Percentiles rank a stretch among this genome's conserved stretches.
Evolutionary conservation across 2,888 invertebrate species (phyloP).

Genomic region (Trachelus troglodyta): DNA sequence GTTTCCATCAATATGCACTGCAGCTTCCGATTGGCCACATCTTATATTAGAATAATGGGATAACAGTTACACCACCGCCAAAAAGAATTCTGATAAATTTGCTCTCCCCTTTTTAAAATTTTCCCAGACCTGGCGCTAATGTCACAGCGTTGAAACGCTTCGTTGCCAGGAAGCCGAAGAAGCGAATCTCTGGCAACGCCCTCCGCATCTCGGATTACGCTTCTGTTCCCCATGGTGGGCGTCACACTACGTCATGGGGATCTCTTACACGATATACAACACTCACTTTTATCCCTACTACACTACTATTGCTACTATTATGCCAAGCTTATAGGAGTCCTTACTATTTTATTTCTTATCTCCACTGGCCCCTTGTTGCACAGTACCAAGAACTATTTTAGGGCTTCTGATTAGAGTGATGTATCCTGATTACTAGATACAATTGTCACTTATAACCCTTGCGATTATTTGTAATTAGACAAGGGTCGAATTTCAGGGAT

Average conservation of each 20-base stretch:
- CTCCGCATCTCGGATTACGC: slow-evolving; percentile 28
- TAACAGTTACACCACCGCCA: background rate
- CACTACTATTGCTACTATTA: background rate
- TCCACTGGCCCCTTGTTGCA: background rate
- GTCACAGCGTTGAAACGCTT: background rate
- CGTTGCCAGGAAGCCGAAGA: slow-evolving; percentile 2
- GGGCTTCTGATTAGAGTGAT: background rate
- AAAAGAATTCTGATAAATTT: background rate
- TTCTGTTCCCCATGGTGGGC: slow-evolving; percentile 41
- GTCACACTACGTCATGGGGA: slow-evolving; percentile 44
- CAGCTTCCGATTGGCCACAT: background rate
- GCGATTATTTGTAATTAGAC: background rate
- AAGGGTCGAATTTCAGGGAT: background rate
- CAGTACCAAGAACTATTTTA: too few species aligned
- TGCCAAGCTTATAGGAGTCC: background rate
- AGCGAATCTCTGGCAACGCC: slow-evolving; percentile 25
- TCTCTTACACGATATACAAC: slow-evolving; percentile 48
- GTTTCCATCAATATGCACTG: slow-evolving; percentile 23
- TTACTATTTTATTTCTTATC: background rate
- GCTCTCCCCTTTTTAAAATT: background rate
- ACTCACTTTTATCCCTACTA: background rate
- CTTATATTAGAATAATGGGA: background rate
- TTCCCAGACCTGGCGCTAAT: background rate
- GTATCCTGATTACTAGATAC: background rate
- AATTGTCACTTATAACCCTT: background rate